phyloP scores from a whole-genome alignment of 2,888 invertebrate species.

The Bugula neritina region DNA sequence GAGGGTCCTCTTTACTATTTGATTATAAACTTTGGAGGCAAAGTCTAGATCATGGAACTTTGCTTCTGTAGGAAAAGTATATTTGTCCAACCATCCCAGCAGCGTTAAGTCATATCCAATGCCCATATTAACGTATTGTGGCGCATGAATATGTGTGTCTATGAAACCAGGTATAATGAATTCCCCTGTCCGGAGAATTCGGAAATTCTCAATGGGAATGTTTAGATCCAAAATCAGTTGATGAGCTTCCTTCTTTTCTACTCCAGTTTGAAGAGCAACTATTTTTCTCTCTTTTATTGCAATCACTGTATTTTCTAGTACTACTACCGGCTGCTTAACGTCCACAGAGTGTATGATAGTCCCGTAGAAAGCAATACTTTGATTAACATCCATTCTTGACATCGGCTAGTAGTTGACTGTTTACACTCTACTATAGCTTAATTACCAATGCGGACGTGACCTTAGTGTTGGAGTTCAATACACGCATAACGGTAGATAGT shows the following conservation, averaged over 20 bases:
- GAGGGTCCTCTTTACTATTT: constrained; percentile 70
- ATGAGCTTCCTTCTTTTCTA: not conserved
- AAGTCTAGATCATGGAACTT: constrained; percentile 65
- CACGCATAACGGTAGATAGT: too few species aligned
- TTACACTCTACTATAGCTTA: too few species aligned
- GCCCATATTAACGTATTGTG: constrained; percentile 80
- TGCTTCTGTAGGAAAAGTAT: constrained; percentile 78
- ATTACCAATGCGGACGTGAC: too few species aligned
- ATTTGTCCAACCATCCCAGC: constrained; percentile 75
- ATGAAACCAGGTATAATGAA: constrained; percentile 81
- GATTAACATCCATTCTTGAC: too few species aligned
- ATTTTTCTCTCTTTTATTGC: not conserved
- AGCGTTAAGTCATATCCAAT: constrained; percentile 73
- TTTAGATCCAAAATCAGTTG: not conserved
- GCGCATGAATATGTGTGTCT: constrained; percentile 84
- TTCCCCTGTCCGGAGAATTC: constrained; percentile 39
- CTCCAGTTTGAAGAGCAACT: not conserved
- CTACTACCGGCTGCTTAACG: not conserved
- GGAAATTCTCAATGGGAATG: not conserved
- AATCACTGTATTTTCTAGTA: not conserved
- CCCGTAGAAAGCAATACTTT: constrained; percentile 1
- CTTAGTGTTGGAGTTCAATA: too few species aligned
- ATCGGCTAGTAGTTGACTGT: too few species aligned
- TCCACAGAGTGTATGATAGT: not conserved
- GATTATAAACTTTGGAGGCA: constrained; percentile 66